Conservation (phyloP, 2,797 vertebrate species). For the Lophura swinhoii region DNA sequence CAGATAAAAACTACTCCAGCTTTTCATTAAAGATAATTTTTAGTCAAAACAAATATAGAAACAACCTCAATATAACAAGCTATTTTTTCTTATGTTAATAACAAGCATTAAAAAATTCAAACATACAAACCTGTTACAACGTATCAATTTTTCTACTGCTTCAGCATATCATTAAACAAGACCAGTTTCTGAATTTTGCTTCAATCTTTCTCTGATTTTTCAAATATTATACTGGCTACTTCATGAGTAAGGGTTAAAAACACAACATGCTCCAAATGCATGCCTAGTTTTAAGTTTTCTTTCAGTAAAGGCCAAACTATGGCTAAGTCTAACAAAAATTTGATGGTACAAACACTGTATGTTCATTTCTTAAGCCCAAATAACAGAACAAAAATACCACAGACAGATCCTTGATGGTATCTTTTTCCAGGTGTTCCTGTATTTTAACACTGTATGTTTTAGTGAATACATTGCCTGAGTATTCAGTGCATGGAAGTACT, state of each 20-base stretch:
- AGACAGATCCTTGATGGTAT: not conserved
- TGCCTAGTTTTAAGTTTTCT: not conserved
- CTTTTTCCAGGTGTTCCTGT: not conserved
- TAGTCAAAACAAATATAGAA: conserved; percentile 78
- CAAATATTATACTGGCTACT: not conserved
- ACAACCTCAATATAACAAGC: conserved; percentile 75
- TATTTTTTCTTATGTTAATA: conserved; percentile 60
- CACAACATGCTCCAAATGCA: not conserved
- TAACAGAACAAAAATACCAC: not conserved
- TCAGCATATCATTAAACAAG: conserved; percentile 43
- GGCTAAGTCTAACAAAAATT: not conserved
- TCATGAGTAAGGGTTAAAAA: not conserved
- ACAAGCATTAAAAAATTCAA: conserved; percentile 44
- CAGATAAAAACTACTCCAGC: conserved; percentile 94
- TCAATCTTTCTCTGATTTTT: not conserved
- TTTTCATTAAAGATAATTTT: conserved; percentile 92
- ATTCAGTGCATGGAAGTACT: not conserved
- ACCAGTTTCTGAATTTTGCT: not conserved
- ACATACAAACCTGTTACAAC: conserved; percentile 65
- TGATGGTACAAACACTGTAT: not conserved
- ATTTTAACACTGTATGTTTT: not conserved
- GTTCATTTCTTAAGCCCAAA: not conserved
- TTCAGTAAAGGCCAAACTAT: not conserved
- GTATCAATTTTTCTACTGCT: not conserved
- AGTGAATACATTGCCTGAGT: not conserved